Base-by-base conservation (phyloP, 2,888 invertebrate genomes). In the Flexamia atlantica region DNA sequence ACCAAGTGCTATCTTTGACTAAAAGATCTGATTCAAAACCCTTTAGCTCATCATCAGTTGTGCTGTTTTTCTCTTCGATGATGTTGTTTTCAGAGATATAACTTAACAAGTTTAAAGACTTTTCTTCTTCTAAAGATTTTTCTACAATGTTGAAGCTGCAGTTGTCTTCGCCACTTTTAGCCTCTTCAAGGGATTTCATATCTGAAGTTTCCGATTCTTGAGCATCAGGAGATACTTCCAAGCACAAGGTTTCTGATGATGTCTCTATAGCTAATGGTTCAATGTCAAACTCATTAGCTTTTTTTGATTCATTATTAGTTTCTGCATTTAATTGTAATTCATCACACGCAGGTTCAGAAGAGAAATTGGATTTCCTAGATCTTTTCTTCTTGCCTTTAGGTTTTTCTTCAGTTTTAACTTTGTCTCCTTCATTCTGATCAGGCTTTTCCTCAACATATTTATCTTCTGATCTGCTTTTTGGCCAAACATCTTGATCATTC, bases 231-330 rank as follows among this genome's bases (percentile, higher is more conserved):
- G 30, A 4, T 20, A 36, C 0, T 20, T 79, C 79, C 25, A 50
- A 50, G 32, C 53, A 30, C 10, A 57, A 28, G 3, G 64, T 85
- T 89, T 89, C 30, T 89, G 90, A 70, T 89, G 88, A 85, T 89
- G 89, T 81, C 88, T 89, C 76, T 90, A 85, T 20, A 88, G 87
- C 84, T 88, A 89, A 53, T n/a, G 81, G 76, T 70, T 85, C 85
- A 28, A 79, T 79, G 42, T 85, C 84, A 17, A 82, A 84, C 57
- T 85, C 85, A 68, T 83, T 81, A 64, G 74, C 46, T 83, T 60
- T 79, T n/a, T 81, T 68, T 12, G 20, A 14, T 20, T 81, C 28
- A 81, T 12, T 25, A 64, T 17, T 42, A 23, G 17, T 81, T 81
- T 60, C 64, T 4, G 68, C 36, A 17, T 70, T 14, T 4, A 32